Percentiles rank a stretch among this genome's conserved stretches.
phyloP scores from a whole-genome alignment of 2,113 vertebrate species.

The Heliornis fulica region DNA sequence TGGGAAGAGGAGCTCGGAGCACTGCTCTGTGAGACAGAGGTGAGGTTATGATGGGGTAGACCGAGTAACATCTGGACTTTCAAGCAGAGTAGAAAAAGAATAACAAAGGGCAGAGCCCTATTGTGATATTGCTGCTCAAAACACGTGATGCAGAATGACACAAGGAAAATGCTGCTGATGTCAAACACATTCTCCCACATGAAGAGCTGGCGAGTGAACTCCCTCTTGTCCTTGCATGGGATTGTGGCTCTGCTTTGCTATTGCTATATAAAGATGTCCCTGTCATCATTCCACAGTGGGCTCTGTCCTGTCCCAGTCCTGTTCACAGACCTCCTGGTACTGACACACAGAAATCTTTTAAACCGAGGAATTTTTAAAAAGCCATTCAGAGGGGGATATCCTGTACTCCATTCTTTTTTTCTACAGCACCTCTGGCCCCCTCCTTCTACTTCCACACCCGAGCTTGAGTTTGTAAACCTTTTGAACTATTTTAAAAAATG shows the following conservation, averaged over 20 bases:
- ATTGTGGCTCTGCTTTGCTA: background rate
- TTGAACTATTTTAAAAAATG: constrained; percentile 67
- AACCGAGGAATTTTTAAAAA: background rate
- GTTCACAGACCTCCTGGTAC: background rate
- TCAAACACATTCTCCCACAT: rapidly evolving
- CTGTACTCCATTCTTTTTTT: background rate
- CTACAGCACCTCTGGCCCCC: background rate
- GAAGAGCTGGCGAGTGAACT: background rate
- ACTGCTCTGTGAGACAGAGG: background rate
- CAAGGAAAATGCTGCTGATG: rapidly evolving
- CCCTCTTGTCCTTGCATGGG: background rate
- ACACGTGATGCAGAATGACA: background rate
- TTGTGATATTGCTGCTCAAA: background rate
- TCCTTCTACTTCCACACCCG: constrained; percentile 54
- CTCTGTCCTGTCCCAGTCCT: background rate
- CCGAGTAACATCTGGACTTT: background rate
- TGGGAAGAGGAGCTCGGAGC: background rate
- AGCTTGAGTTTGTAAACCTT: constrained; percentile 27
- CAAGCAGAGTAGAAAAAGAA: background rate
- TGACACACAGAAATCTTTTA: background rate
- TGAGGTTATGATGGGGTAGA: background rate
- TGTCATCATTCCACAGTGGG: rapidly evolving
- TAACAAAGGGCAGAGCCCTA: background rate
- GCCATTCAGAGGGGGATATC: background rate
- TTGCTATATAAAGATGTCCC: background rate